A percentile compares a stretch with the other conserved stretches of the same genome.
Evolutionary conservation across 2,888 invertebrate genomes (phyloP).

Genomic region (Dryomyza anilis): DNA sequence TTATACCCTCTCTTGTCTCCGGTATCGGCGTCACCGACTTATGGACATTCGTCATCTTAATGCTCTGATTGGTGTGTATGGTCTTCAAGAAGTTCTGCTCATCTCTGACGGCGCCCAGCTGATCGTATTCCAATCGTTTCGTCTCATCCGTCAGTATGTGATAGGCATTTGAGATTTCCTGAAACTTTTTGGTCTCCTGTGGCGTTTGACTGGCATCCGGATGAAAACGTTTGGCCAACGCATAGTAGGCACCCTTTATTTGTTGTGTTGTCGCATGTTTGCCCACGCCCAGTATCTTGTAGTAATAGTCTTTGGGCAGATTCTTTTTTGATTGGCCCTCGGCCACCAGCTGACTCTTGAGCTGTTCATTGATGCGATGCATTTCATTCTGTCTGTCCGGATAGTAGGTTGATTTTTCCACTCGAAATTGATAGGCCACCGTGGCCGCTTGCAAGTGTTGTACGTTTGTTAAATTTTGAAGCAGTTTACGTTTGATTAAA

Average conservation of each 20-base stretch:
- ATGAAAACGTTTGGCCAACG: constrained; percentile 56
- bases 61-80: neutral
- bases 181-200: constrained; percentile 61
- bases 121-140: constrained; percentile 71
- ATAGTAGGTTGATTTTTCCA: constrained; percentile 45
- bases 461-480: constrained; percentile 37
- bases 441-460: constrained; percentile 32
- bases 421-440: constrained; percentile 47
- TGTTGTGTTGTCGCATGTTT: constrained; percentile 46
- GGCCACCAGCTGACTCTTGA: constrained; percentile 33
- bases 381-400: constrained; percentile 49
- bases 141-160: constrained; percentile 84
- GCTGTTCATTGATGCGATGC: constrained; percentile 39
- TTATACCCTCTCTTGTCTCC: constrained; percentile 37
- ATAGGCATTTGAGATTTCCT: constrained; percentile 98
- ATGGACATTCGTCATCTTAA: constrained; percentile 33
- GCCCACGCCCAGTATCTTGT: constrained; percentile 51
- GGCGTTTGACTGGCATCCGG: constrained; percentile 50
- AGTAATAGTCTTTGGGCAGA: constrained; percentile 52
- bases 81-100: constrained; percentile 45
- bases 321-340: constrained; percentile 35
- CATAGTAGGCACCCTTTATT: constrained; percentile 55
- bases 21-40: constrained; percentile 26
- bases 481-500: constrained; percentile 33
- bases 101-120: constrained; percentile 45